A percentile compares a stretch with the other conserved stretches of the same genome.
Evolutionary conservation across 2,113 vertebrate species (phyloP).

Genomic region (Dasyornis broadbenti): DNA sequence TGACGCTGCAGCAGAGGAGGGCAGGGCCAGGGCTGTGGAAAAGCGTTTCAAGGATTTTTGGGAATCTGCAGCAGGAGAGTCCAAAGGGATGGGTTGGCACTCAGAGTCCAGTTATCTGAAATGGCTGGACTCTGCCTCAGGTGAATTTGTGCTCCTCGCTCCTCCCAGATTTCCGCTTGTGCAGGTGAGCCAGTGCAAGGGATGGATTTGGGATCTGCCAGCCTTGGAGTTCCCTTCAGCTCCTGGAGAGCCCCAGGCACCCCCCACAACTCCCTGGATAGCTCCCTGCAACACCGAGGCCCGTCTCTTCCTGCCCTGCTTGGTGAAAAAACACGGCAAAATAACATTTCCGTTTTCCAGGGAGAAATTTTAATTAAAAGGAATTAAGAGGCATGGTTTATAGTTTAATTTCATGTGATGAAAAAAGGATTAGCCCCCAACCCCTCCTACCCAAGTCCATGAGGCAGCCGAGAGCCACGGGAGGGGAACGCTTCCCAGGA

Average conservation of each 20-base stretch:
- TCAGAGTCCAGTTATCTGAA: neutral
- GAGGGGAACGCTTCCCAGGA: neutral
- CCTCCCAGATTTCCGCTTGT: accelerated
- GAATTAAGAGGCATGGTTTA: slow-evolving; percentile 41
- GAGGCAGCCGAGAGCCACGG: neutral
- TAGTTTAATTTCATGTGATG: slow-evolving; percentile 34
- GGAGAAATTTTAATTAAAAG: slow-evolving; percentile 27
- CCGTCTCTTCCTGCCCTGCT: neutral
- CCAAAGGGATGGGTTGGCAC: neutral
- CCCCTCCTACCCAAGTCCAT: neutral
- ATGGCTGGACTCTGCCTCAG: neutral
- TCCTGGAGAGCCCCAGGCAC: neutral
- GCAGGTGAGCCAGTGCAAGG: neutral
- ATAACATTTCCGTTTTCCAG: neutral
- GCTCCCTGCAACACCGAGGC: neutral
- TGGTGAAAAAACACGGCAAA: neutral
- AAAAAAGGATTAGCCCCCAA: slow-evolving; percentile 28
- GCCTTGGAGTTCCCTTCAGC: neutral
- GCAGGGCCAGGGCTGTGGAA: neutral
- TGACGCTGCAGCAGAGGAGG: neutral
- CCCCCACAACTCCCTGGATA: neutral
- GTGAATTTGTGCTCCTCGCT: neutral
- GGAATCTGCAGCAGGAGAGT: neutral
- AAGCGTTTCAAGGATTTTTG: neutral
- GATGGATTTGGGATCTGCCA: neutral